Conservation (phyloP, 1,140 invertebrate species). For the Lethrus apterus region DNA sequence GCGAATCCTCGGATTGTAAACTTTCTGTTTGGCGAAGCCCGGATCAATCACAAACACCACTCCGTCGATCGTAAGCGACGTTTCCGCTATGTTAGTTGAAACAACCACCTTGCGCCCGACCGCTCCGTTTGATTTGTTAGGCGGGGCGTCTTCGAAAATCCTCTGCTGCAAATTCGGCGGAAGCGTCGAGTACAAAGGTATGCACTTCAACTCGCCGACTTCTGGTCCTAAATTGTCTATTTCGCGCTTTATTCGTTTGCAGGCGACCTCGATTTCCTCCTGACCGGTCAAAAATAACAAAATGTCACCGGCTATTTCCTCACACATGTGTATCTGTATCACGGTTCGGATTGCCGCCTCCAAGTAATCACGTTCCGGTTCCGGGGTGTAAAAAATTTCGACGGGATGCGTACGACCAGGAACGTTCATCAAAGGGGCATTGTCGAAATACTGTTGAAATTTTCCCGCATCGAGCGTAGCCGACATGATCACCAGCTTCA, state of each 20-base stretch:
- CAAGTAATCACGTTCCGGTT: slow-evolving; percentile 96
- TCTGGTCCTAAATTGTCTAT: slow-evolving; percentile 94
- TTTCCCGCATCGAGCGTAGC: slow-evolving; percentile 99
- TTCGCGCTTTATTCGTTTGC: slow-evolving; percentile 94
- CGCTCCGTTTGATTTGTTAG: slow-evolving; percentile 86
- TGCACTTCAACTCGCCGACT: slow-evolving; percentile 95
- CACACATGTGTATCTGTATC: slow-evolving; percentile 98
- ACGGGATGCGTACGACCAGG: slow-evolving; percentile 94
- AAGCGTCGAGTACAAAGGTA: slow-evolving; percentile 96
- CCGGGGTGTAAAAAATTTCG: slow-evolving; percentile 98
- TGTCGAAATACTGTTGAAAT: slow-evolving; percentile 98
- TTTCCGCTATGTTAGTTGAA: slow-evolving; percentile 99
- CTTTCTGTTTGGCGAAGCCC: slow-evolving; percentile 99
- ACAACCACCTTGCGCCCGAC: slow-evolving; percentile 96
- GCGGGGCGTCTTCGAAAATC: slow-evolving; percentile 94
- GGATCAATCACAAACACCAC: slow-evolving; percentile 99
- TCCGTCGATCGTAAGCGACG: slow-evolving; percentile 97
- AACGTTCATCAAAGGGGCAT: slow-evolving; percentile 97
- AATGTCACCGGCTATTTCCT: slow-evolving; percentile 90
- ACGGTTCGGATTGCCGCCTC: slow-evolving; percentile 98
- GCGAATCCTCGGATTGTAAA: slow-evolving; percentile 94
- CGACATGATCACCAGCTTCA: slow-evolving; percentile 99
- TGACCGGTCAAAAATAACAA: slow-evolving; percentile 87
- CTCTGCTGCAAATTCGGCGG: slow-evolving; percentile 96
- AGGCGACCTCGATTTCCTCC: slow-evolving; percentile 98